Percentiles rank a stretch among this genome's conserved stretches.
These are phyloP conservation scores for Plodia interpunctella DNA, from an alignment of 1,140 invertebrate species.

Conservation along the genomic window DNA sequence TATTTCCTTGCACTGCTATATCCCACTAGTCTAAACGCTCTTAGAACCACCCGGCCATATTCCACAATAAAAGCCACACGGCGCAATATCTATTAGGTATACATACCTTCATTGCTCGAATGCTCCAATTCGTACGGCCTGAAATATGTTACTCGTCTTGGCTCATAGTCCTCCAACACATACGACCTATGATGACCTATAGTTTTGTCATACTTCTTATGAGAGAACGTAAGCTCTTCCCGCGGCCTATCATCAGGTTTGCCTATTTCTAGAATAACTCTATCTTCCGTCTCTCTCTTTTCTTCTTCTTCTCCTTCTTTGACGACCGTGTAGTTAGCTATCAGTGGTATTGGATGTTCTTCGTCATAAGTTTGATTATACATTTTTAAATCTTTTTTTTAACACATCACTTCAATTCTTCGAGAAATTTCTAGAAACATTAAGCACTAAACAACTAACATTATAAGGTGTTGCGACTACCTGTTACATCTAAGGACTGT, in stretches of 20 bases:
- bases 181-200: slow-evolving; percentile 69
- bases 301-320: slow-evolving; percentile 53
- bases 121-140: slow-evolving; percentile 54
- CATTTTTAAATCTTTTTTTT: slow-evolving; percentile 29
- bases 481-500: slow-evolving; percentile 53
- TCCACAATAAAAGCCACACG: too few species aligned
- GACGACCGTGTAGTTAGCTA: slow-evolving; percentile 54
- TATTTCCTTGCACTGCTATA: too few species aligned
- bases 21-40: too few species aligned
- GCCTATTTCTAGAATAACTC: slow-evolving; percentile 72
- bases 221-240: slow-evolving; percentile 68
- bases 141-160: slow-evolving; percentile 48
- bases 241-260: slow-evolving; percentile 59
- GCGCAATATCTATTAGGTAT: too few species aligned
- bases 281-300: slow-evolving; percentile 49
- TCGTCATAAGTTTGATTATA: slow-evolving; percentile 56
- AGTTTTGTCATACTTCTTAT: slow-evolving; percentile 75
- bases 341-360: slow-evolving; percentile 54
- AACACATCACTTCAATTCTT: too few species aligned
- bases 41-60: too few species aligned
- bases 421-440: background rate
- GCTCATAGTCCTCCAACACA: slow-evolving; percentile 62
- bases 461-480: slow-evolving; percentile 33
- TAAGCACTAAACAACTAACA: background rate
- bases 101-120: slow-evolving; percentile 44